phyloP scores from a whole-genome alignment of 2,797 vertebrate genomes.

The Diceros bicornis region DNA sequence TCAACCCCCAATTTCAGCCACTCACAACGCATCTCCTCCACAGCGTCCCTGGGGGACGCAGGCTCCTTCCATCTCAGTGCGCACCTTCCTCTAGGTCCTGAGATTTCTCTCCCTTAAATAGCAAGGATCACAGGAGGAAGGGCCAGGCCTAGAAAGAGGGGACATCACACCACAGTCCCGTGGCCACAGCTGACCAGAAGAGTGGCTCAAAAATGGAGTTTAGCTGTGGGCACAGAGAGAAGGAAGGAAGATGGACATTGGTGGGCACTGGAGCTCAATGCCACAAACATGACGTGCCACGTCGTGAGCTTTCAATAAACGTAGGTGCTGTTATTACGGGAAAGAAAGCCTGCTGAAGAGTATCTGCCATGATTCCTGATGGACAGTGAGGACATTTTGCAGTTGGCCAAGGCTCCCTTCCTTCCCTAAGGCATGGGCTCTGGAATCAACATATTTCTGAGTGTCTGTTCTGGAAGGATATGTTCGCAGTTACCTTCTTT shows the following conservation, averaged over 20 bases:
- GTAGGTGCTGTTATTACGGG: too few species aligned
- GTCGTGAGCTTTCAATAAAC: not conserved
- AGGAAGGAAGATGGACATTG: rapidly evolving
- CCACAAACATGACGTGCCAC: rapidly evolving
- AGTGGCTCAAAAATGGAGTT: not conserved
- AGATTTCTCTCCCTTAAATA: not conserved
- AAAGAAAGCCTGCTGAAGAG: not conserved
- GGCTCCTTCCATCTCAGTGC: not conserved
- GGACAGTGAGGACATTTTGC: not conserved
- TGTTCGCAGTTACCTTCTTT: not conserved
- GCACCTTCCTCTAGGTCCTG: not conserved
- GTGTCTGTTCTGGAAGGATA: not conserved
- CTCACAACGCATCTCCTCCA: rapidly evolving
- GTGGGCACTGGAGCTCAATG: not conserved
- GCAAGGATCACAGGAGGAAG: not conserved
- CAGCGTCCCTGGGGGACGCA: not conserved
- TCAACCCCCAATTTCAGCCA: rapidly evolving
- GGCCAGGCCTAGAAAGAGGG: not conserved
- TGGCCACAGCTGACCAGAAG: not conserved
- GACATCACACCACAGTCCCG: not conserved
- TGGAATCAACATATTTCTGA: not conserved
- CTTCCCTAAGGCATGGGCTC: not conserved
- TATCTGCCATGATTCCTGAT: not conserved
- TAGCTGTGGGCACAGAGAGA: not conserved
- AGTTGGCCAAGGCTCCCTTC: not conserved